A percentile compares a stretch with the other conserved stretches of the same genome.
Evolutionary conservation across 2,888 invertebrate genomes (phyloP).

Genomic region (Anthophora plumipes): DNA sequence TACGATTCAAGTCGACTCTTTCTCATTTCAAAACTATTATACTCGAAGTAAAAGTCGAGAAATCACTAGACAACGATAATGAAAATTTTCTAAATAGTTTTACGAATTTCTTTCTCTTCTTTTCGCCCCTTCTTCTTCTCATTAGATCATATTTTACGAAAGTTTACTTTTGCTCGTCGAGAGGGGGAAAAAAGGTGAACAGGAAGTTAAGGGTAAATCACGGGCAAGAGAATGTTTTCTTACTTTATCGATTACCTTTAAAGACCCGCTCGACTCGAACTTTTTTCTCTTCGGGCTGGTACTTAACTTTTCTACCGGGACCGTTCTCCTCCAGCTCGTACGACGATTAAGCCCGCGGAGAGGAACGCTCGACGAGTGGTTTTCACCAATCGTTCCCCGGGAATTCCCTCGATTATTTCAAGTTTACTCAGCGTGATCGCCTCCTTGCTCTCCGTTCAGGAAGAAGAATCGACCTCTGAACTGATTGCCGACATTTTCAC

Average conservation of each 20-base stretch:
- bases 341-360: constrained; percentile 50
- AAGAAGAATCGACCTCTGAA: constrained; percentile 2
- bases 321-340: constrained; percentile 34
- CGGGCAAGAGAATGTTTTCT: constrained; percentile 37
- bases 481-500: constrained; percentile 8
- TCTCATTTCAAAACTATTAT: too few species aligned
- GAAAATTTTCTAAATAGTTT: neutral
- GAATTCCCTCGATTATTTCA: constrained; percentile 49
- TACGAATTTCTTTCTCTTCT: neutral
- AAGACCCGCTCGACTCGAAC: constrained; percentile 32
- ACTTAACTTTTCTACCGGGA: constrained; percentile 53
- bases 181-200: neutral
- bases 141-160: neutral
- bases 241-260: constrained; percentile 60
- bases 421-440: constrained; percentile 14
- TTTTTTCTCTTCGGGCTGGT: constrained; percentile 40
- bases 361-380: constrained; percentile 33
- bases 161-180: neutral
- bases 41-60: too few species aligned
- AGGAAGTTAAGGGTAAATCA: constrained; percentile 33
- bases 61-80: too few species aligned
- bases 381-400: constrained; percentile 11
- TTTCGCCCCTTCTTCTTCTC: too few species aligned
- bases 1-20: neutral
- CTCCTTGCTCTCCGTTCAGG: neutral